Evolutionary conservation across 53 echinoderm and acorn worm genomes (phyloP), one percentile per base, ranked within the genome.

Genomic region (Hippasteria phrygiana): DNA sequence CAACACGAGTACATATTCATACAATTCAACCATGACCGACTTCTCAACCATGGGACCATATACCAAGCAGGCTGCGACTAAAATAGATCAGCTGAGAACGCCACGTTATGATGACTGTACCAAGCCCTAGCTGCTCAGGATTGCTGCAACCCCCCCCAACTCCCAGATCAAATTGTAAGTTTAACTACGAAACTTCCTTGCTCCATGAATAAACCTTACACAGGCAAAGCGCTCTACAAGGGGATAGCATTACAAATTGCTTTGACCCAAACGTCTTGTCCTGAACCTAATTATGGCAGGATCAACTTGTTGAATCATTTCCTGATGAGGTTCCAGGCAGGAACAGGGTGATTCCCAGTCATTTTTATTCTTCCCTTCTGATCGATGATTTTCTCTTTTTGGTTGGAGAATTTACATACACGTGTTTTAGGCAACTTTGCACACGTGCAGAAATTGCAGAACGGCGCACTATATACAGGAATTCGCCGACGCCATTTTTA

Each of bases 301-400:
- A 26, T 71, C 14, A 24, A 1, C 11, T 48, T 10, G 37, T 10
- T 85, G 85, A 85, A 38, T 85, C 85, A 85, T 64, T 50, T 85
- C 85, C 85, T 85, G 85, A 8, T 11, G 34, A 67, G 84, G 31
- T 17, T 3, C 84, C 35, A 3, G 37, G 53, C 85, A 85, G 85
- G 85, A 85, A 85, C 35, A 51, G 34, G 71, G 85, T 85, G 71
- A 85, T 85, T 85, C 85, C 85, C 85, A 85, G 85, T 71, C 85
- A 70, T 59, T 17, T 18, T 12, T 6, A 41, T 33, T 3, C 31
- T 43, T 56, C 31, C 22, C 32, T 33, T 35, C n/a, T n/a, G 28
- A 18, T 12, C n/a, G 11, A 28, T 24, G 54, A 42, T 53, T 8
- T 46, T 3, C 7, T 2, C 4, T 43, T 12, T 26, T 26, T 27